Conservation (phyloP, 2,113 vertebrate genomes). For the Psammodynastes pulverulentus region DNA sequence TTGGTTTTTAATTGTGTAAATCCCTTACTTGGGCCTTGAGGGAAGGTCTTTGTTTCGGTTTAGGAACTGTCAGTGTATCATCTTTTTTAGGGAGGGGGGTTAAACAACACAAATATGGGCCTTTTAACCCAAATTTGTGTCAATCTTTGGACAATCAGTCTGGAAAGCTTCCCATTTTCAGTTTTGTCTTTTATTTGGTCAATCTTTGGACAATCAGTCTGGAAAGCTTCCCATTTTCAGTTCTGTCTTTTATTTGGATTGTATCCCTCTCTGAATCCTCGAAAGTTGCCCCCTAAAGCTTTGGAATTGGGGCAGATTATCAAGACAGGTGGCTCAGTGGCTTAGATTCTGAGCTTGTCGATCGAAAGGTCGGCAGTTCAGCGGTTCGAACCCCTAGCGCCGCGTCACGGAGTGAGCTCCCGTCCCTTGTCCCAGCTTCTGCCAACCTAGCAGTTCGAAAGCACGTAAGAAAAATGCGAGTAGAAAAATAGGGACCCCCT, state of each 20-base stretch:
- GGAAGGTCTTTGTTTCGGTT: constrained; percentile 47
- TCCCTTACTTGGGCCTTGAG: constrained; percentile 18
- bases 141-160: constrained; percentile 61
- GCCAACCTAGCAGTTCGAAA: too few species aligned
- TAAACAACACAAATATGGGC: background rate
- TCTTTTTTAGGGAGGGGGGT: constrained; percentile 52
- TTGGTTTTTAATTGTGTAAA: constrained; percentile 13
- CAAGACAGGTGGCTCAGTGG: too few species aligned
- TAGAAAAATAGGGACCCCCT: too few species aligned
- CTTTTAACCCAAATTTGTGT: constrained; percentile 34
- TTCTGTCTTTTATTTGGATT: constrained; percentile 23
- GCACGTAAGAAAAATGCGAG: too few species aligned
- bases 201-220: constrained; percentile 62
- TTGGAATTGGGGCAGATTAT: background rate
- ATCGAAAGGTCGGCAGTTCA: too few species aligned
- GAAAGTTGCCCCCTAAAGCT: background rate
- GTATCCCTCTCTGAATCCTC: constrained; percentile 25
- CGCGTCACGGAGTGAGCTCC: too few species aligned
- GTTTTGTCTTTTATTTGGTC: too few species aligned
- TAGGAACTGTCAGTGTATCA: constrained; percentile 17
- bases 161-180: constrained; percentile 48
- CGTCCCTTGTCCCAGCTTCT: too few species aligned
- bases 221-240: constrained; percentile 46
- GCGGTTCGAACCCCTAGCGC: too few species aligned
- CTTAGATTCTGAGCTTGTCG: too few species aligned